These are phyloP conservation scores for Cinclus mexicanus DNA, from an alignment of 2,113 vertebrate genomes.

Conservation along the genomic window DNA sequence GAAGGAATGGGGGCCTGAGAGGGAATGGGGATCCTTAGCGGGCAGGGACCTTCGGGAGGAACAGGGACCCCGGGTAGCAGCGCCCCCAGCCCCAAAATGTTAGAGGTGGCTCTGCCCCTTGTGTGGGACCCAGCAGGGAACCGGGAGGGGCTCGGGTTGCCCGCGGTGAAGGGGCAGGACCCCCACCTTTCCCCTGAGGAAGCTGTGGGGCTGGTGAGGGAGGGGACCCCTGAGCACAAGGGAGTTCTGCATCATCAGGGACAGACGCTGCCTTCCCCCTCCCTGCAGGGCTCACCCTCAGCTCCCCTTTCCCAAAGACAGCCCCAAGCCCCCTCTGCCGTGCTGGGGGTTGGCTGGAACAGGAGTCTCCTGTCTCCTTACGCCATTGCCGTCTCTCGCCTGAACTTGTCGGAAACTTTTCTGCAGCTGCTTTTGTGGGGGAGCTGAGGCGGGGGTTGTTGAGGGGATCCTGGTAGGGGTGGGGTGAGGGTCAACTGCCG, in stretches of 20 bases:
- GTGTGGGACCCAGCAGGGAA: background rate
- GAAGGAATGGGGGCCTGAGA: background rate
- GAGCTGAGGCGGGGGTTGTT: background rate
- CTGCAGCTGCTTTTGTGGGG: background rate
- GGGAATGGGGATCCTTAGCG: background rate
- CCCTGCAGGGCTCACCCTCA: background rate
- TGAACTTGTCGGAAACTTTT: background rate
- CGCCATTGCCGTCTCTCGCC: background rate
- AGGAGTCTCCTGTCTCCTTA: background rate
- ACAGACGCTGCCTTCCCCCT: background rate
- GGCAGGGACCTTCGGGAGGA: background rate
- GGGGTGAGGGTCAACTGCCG: fast-evolving
- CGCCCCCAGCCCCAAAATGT: background rate
- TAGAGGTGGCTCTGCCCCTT: background rate
- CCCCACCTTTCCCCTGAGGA: background rate
- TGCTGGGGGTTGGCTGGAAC: background rate
- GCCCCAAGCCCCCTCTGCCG: background rate
- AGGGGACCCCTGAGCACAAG: background rate
- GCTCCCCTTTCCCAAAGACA: background rate
- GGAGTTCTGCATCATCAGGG: background rate
- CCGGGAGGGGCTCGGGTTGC: background rate
- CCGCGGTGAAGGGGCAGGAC: background rate
- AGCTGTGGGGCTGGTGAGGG: background rate
- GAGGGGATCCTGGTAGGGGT: background rate
- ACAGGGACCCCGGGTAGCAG: background rate